phyloP scores from a whole-genome alignment of 2,113 vertebrate species.

The Halcyon malimbica region DNA sequence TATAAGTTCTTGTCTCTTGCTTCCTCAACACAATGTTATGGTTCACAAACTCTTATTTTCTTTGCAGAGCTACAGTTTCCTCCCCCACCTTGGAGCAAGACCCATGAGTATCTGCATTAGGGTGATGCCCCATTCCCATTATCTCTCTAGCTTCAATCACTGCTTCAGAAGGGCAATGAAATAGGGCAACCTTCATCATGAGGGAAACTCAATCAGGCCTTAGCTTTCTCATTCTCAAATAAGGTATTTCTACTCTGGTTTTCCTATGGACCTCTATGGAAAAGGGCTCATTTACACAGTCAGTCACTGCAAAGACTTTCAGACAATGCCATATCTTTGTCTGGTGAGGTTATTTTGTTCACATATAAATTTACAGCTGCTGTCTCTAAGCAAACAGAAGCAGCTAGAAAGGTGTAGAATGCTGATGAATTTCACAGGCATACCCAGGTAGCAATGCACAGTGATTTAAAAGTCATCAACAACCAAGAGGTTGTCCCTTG shows the following conservation, averaged over 20 bases:
- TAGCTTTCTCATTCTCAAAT: neutral
- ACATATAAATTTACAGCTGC: constrained; percentile 52
- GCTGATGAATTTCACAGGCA: constrained; percentile 60
- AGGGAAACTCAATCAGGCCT: neutral
- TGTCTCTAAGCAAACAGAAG: constrained; percentile 57
- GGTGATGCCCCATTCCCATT: neutral
- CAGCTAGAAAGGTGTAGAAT: constrained; percentile 55
- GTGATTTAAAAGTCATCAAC: constrained; percentile 69
- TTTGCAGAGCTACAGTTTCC: neutral
- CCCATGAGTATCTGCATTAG: neutral
- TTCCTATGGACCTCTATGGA: neutral
- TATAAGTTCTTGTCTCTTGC: neutral
- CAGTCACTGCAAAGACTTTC: constrained; percentile 10
- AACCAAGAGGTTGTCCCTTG: constrained; percentile 48
- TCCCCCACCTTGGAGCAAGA: neutral
- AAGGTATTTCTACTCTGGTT: neutral
- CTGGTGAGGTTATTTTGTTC: constrained; percentile 32
- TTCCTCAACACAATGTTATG: neutral
- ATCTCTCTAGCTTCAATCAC: neutral
- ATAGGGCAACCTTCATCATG: neutral
- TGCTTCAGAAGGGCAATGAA: neutral
- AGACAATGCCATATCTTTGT: constrained; percentile 44
- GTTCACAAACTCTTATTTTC: neutral
- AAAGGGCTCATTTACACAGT: neutral
- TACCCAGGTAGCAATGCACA: constrained; percentile 37